Evolutionary conservation across 1,140 invertebrate genomes (phyloP).

Genomic region (Diachasma alloeum): DNA sequence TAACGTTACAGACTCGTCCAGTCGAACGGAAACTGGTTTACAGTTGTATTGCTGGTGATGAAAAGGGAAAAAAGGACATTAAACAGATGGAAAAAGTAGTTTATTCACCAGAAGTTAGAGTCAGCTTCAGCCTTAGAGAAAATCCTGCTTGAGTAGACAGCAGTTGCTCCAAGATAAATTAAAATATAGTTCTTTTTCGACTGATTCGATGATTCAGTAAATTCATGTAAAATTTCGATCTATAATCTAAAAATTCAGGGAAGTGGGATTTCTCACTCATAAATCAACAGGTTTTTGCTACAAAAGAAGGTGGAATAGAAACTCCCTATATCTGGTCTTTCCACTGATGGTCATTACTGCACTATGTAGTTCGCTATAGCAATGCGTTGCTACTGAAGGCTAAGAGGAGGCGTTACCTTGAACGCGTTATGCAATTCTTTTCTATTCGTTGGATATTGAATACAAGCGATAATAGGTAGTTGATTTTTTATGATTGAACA

Average conservation of each 20-base stretch:
- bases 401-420: not conserved
- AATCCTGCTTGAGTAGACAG: no score
- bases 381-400: not conserved
- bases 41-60: not conserved
- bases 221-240: no score
- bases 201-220: no score
- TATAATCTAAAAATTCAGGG: no score
- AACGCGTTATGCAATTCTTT: not conserved
- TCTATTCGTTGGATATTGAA: not conserved
- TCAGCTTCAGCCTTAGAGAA: no score
- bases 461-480: not conserved
- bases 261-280: no score
- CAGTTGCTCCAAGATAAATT: no score
- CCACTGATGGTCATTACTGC: not conserved
- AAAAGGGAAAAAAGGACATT: not conserved
- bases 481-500: not conserved
- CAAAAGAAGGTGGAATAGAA: no score
- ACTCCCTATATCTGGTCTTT: not conserved
- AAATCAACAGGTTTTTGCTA: no score
- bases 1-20: not conserved
- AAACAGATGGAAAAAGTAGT: not conserved
- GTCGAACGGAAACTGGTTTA: not conserved
- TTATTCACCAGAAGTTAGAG: not conserved
- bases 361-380: not conserved
- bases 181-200: no score